phyloP scores from a whole-genome alignment of 2,888 invertebrate species.

The Campoletis raptor region DNA sequence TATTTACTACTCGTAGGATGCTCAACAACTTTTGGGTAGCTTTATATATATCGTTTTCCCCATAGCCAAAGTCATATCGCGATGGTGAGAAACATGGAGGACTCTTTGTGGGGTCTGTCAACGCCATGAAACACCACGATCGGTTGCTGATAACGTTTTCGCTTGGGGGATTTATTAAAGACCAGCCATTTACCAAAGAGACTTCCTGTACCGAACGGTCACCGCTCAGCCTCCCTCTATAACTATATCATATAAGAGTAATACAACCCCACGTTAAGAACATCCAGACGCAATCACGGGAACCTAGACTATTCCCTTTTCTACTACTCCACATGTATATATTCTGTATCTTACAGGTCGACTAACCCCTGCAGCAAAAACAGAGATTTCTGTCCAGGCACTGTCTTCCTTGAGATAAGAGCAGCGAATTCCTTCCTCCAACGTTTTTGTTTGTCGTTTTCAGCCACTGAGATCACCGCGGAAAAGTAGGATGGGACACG shows the following conservation, averaged over 20 bases:
- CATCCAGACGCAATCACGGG: conserved; percentile 57
- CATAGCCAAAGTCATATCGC: conserved; percentile 21
- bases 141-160: conserved; percentile 80
- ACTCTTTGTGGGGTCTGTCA: conserved; percentile 80
- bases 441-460: conserved; percentile 67
- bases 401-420: conserved; percentile 65
- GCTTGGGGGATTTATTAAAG: conserved; percentile 80
- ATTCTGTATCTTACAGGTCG: conserved; percentile 44
- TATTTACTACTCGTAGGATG: conserved; percentile 3
- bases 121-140: conserved; percentile 82
- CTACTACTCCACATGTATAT: conserved; percentile 7
- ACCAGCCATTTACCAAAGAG: conserved; percentile 73
- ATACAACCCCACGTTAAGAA: conserved; percentile 47
- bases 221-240: conserved; percentile 9
- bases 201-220: conserved; percentile 67
- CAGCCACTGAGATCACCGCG: conserved; percentile 36
- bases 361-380: conserved; percentile 63
- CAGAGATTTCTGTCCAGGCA: conserved; percentile 57
- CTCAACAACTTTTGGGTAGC: conserved; percentile 24
- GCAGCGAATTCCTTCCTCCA: conserved; percentile 63
- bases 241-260: conserved; percentile 41
- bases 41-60: conserved; percentile 12
- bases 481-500: conserved; percentile 33
- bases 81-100: conserved; percentile 61
- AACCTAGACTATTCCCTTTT: conserved; percentile 14